Evolutionary conservation across 2,113 vertebrate genomes (phyloP), one percentile per base, ranked within the genome.

Genomic region (Pterophyllum scalare): DNA sequence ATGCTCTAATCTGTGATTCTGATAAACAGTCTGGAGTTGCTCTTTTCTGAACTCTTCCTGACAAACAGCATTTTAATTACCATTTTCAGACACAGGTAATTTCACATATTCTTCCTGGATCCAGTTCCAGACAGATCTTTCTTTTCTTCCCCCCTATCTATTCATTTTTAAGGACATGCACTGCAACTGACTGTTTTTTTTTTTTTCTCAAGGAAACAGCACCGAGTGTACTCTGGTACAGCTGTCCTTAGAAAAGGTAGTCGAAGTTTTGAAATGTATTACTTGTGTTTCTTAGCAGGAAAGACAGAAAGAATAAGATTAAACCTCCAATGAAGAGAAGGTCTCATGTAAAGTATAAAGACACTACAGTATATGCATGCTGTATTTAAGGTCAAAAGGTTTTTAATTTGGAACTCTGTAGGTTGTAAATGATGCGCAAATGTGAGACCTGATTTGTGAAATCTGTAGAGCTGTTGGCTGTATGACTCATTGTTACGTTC

Each of bases 121-220:
- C n/a, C 14, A 40, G 70, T 77, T 33, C 15, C 70, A 77, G 61
- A 17, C 59, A 31, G 38, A 26, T 57, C 83, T 84, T 76, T 60
- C 54, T 35, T 61, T n/a, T 65, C n/a, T 57, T 24, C 19, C 57
- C 22, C 3, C 22, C 6, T 35, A 12, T 79, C 7, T 43, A 2
- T 81, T 82, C 12, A 49, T 43, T 54, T 78, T 61, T 38, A 76
- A 85, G 84, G 75, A 60, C 20, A 7, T 40, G 35, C n/a, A n/a
- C 49, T 56, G 61, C 62, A 80, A 24, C 58, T 49, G n/a, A 57
- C 59, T 0, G 56, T 52, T 80, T 75, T 78, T 75, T 59, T 52
- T 80, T 75, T 78, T 75, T 64, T 84, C 24, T 83, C 91, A 88
- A 89, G 70, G 78, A 84, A 77, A 89, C 13, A n/a, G 56, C 7